Base-by-base conservation (phyloP, 1,140 invertebrate genomes). In the Epicauta chinensis region DNA sequence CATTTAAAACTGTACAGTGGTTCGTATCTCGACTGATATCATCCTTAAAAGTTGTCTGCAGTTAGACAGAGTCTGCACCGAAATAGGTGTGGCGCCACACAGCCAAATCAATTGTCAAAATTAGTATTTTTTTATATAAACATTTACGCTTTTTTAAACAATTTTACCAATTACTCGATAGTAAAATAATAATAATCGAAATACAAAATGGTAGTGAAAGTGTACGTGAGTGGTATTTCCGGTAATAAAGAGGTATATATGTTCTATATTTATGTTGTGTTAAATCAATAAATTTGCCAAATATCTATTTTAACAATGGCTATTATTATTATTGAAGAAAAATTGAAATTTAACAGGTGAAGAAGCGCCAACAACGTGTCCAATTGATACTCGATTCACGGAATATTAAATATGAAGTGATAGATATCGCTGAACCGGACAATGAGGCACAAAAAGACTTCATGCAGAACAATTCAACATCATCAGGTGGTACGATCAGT, bases 381-480 rank as follows among this genome's bases (percentile, higher is more conserved):
- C 72, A 88, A 51, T 91, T 94, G 82, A 91, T 94, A 66, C 73
- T 97, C 58, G 89, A 93, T 62, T 90, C 89, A 62, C 88, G 91
- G 76, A 83, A 81, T 70, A 86, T 97, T 62, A 77, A 84, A 51
- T 93, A 91, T 72, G 83, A 91, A 70, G 74, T 82, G 15, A 84
- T 97, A 58, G 94, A 97, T 71, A 94, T 97, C 62, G 87, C 92
- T 30, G 91, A 93, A 70, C 90, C 91, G 14, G 86, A 84, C 29
- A 85, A 84, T 68, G 91, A 95, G 70, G 73, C 80, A 42, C 84
- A 91, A 43, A 91, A 91, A 72, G 88, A 91, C 61, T 89, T 90
- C 65, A 95, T 97, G 91, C 86, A 93, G 71, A 81, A 81, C 58
- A 89, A 91, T 68, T 83, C 86, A 50, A 90, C 84, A 59, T 80